Evolutionary conservation across 1,140 invertebrate genomes (phyloP).

Genomic region (Cotesia chilonis): DNA sequence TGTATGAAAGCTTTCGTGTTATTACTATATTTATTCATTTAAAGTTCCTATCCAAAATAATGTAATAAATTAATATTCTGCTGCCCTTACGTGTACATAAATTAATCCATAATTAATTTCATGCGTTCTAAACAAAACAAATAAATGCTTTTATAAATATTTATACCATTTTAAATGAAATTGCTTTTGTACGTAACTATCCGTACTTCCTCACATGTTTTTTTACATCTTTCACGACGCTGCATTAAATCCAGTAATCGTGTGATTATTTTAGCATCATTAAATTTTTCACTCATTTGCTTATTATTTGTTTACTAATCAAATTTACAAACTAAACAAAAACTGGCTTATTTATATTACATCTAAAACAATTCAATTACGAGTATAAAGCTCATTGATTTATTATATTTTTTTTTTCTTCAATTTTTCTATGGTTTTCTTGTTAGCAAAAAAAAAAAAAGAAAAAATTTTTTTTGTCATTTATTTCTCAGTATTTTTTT

Average conservation of each 20-base stretch:
- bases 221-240: slow-evolving; percentile 9
- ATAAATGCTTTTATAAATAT: slow-evolving; percentile 26
- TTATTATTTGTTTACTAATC: slow-evolving; percentile 25
- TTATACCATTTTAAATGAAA: neutral
- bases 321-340: neutral
- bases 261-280: slow-evolving; percentile 20
- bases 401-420: neutral
- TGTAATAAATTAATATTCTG: slow-evolving; percentile 15
- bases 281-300: neutral
- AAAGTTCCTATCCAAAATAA: slow-evolving; percentile 8
- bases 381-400: neutral
- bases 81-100: slow-evolving; percentile 33
- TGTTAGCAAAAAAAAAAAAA: neutral
- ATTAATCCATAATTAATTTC: slow-evolving; percentile 29
- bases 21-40: slow-evolving; percentile 3
- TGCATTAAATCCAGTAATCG: neutral
- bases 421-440: neutral
- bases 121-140: slow-evolving; percentile 2
- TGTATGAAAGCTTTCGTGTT: slow-evolving; percentile 57
- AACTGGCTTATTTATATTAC: neutral
- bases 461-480: neutral
- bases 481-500: neutral
- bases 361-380: neutral
- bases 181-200: slow-evolving; percentile 48
- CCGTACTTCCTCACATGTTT: slow-evolving; percentile 23